These are phyloP conservation scores for Seriola quinqueradiata DNA, from an alignment of 2,113 vertebrate genomes.

Conservation along the genomic window DNA sequence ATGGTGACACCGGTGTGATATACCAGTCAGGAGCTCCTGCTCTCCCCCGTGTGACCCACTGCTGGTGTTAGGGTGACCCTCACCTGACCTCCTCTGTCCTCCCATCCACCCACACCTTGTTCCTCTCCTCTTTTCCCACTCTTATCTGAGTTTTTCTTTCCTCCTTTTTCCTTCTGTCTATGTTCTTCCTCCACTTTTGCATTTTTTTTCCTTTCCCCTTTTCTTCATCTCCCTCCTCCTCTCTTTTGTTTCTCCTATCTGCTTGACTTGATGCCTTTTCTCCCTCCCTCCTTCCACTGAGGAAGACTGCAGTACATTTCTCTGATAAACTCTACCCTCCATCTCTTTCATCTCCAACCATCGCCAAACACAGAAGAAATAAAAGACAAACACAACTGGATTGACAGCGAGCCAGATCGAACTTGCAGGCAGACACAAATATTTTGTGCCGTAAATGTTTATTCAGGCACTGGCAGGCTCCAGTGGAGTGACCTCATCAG, in stretches of 20 bases:
- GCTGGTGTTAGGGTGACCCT: slow-evolving; percentile 66
- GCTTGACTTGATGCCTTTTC: neutral
- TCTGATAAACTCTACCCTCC: slow-evolving; percentile 59
- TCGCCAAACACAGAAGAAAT: slow-evolving; percentile 57
- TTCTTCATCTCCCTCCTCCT: neutral
- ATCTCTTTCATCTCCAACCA: slow-evolving; percentile 58
- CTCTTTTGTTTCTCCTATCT: neutral
- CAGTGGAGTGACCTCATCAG: slow-evolving; percentile 58
- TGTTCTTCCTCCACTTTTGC: neutral
- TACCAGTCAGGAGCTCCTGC: slow-evolving; percentile 59
- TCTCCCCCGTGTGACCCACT: slow-evolving; percentile 31
- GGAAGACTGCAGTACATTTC: slow-evolving; percentile 9
- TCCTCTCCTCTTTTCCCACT: neutral
- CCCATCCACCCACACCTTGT: neutral
- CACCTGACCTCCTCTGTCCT: slow-evolving; percentile 9
- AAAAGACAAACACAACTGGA: slow-evolving; percentile 63
- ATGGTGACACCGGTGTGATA: slow-evolving; percentile 10
- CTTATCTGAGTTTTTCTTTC: neutral
- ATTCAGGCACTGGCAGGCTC: slow-evolving; percentile 61
- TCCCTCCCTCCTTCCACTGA: neutral
- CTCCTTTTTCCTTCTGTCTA: neutral
- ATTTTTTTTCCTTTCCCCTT: neutral
- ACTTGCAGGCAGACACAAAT: slow-evolving; percentile 61
- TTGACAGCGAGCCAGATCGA: slow-evolving; percentile 57
- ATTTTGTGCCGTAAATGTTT: slow-evolving; percentile 70